Conservation (phyloP, 2,797 vertebrate species). For the Chromis chromis region DNA sequence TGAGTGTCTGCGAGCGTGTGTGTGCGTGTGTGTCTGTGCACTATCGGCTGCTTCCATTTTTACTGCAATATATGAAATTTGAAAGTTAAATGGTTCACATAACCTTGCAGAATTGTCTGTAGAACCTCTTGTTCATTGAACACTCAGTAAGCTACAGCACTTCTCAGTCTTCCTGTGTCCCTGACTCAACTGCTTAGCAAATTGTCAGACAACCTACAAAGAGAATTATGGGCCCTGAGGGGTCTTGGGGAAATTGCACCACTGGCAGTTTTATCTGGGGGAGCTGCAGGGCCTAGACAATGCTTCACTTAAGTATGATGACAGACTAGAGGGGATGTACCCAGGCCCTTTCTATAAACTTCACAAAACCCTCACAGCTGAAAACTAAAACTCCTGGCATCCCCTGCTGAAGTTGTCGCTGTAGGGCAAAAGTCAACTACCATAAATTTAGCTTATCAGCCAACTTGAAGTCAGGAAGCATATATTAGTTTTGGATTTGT, state of each 20-base stretch:
- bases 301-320: slow-evolving; percentile 80
- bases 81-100: slow-evolving; percentile 41
- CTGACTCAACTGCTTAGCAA: slow-evolving; percentile 79
- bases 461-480: slow-evolving; percentile 43
- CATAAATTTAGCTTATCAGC: slow-evolving; percentile 62
- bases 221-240: slow-evolving; percentile 84
- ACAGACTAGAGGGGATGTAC: slow-evolving; percentile 80
- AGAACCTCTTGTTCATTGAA: slow-evolving; percentile 54
- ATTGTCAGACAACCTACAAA: slow-evolving; percentile 84
- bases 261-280: slow-evolving; percentile 82
- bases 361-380: slow-evolving; percentile 75
- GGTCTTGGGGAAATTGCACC: slow-evolving; percentile 82
- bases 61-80: slow-evolving; percentile 33
- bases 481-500: slow-evolving; percentile 46
- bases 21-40: not conserved
- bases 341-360: slow-evolving; percentile 69
- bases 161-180: slow-evolving; percentile 69
- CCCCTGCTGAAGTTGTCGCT: slow-evolving; percentile 59
- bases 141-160: slow-evolving; percentile 43
- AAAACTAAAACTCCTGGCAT: slow-evolving; percentile 71
- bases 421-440: slow-evolving; percentile 65
- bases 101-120: slow-evolving; percentile 49
- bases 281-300: slow-evolving; percentile 79
- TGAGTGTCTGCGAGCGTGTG: slow-evolving; percentile 3
- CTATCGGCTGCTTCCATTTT: slow-evolving; percentile 7